phyloP scores from a whole-genome alignment of 2,113 vertebrate species.

The Perca schrenkii region DNA sequence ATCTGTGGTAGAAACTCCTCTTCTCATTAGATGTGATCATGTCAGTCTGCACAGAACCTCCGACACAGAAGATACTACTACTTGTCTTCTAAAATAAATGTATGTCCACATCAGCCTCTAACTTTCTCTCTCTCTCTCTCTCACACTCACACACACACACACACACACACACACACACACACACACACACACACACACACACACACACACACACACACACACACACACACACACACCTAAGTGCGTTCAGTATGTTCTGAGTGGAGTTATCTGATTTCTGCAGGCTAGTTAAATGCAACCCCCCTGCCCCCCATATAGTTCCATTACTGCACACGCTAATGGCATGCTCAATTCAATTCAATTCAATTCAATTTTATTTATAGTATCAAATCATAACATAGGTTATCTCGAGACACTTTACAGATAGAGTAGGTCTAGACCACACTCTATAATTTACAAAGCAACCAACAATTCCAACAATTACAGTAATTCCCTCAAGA shows the following conservation, averaged over 20 bases:
- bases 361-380: too few species aligned
- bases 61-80: conserved; percentile 6
- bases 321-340: conserved; percentile 57
- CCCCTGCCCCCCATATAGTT: conserved; percentile 33
- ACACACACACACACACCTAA: conserved; percentile 28
- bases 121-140: too few species aligned
- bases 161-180: too few species aligned
- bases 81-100: conserved; percentile 33
- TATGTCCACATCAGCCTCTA: conserved; percentile 5
- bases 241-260: conserved; percentile 73
- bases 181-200: too few species aligned
- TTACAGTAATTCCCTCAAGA: too few species aligned
- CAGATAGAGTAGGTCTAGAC: too few species aligned
- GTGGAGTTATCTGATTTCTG: conserved; percentile 75
- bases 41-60: conserved; percentile 29
- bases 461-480: too few species aligned
- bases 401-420: too few species aligned
- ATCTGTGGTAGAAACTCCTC: conserved; percentile 5
- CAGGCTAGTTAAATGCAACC: conserved; percentile 65
- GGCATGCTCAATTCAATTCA: conserved; percentile 35
- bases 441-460: too few species aligned
- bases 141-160: too few species aligned
- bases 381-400: too few species aligned
- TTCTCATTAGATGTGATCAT: conserved; percentile 13
- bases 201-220: too few species aligned